These are phyloP conservation scores for Matsumurasca onukii DNA, from an alignment of 1,140 invertebrate genomes.

Conservation along the genomic window DNA sequence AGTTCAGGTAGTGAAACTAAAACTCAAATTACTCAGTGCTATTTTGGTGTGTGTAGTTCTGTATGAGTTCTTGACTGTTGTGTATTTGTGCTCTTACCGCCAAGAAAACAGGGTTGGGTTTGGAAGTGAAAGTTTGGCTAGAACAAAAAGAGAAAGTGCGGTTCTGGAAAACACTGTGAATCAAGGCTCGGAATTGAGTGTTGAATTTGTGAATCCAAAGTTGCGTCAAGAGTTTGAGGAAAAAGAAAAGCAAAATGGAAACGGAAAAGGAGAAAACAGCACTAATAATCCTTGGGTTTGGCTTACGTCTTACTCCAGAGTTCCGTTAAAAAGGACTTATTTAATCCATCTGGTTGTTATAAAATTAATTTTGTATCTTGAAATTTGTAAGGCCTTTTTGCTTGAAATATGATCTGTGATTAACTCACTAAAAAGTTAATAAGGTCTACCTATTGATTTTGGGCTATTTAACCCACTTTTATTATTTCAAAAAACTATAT, in stretches of 20 bases:
- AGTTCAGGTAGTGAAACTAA: not conserved
- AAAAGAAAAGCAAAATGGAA: slow-evolving; percentile 49
- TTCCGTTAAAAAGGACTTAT: slow-evolving; percentile 71
- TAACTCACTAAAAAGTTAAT: too few relatives aligned
- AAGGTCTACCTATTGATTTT: too few relatives aligned
- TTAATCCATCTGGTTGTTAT: too few relatives aligned
- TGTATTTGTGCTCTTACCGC: not conserved
- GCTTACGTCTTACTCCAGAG: slow-evolving; percentile 73
- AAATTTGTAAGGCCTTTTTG: too few relatives aligned
- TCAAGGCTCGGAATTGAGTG: slow-evolving; percentile 54
- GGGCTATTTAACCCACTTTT: too few relatives aligned
- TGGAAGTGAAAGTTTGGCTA: not conserved
- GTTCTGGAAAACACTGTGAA: slow-evolving; percentile 50
- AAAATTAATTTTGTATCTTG: too few relatives aligned
- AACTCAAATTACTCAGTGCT: not conserved
- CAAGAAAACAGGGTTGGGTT: not conserved
- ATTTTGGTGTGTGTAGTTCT: slow-evolving; percentile 2
- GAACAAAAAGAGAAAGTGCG: slow-evolving; percentile 9
- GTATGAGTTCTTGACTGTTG: not conserved
- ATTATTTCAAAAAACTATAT: too few relatives aligned
- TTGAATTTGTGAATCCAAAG: slow-evolving; percentile 69
- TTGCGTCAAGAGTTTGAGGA: slow-evolving; percentile 61
- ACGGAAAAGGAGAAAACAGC: slow-evolving; percentile 26
- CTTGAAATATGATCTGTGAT: too few relatives aligned
- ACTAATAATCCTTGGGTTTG: slow-evolving; percentile 65